Conservation (phyloP, 2,888 invertebrate genomes). For the Caradrina kadenii region DNA sequence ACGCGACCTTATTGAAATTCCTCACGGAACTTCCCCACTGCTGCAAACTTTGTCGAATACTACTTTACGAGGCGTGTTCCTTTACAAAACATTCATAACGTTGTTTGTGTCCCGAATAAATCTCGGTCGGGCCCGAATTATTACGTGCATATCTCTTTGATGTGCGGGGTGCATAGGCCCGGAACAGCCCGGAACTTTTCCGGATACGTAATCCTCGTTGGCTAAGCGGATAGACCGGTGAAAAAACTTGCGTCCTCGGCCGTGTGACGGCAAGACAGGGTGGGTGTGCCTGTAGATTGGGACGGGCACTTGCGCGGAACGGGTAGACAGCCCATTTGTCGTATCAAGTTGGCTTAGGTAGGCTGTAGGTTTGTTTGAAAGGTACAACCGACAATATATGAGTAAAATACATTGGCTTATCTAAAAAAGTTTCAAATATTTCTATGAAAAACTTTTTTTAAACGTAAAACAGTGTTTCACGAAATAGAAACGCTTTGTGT, state of each 20-base stretch:
- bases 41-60: constrained; percentile 48
- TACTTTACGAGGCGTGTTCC: constrained; percentile 48
- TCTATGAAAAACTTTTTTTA: no score
- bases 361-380: constrained; percentile 10
- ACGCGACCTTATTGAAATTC: constrained; percentile 59
- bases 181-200: constrained; percentile 39
- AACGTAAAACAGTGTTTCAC: background rate
- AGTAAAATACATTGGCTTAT: background rate
- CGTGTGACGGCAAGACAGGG: constrained; percentile 36
- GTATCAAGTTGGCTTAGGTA: constrained; percentile 35
- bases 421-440: background rate
- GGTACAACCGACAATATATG: background rate
- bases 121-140: constrained; percentile 36
- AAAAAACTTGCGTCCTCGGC: constrained; percentile 48
- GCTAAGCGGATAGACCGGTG: constrained; percentile 39
- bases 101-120: constrained; percentile 41
- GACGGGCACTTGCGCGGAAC: constrained; percentile 41
- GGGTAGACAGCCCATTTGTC: constrained; percentile 44
- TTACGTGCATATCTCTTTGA: constrained; percentile 49
- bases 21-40: constrained; percentile 31
- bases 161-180: constrained; percentile 37
- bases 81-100: constrained; percentile 43
- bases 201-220: constrained; percentile 41
- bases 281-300: constrained; percentile 49
- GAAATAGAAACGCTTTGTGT: background rate